Evolutionary conservation across 2,888 invertebrate genomes (phyloP), one percentile per base, ranked within the genome.

Genomic region (Nephrocerus scutellatus): DNA sequence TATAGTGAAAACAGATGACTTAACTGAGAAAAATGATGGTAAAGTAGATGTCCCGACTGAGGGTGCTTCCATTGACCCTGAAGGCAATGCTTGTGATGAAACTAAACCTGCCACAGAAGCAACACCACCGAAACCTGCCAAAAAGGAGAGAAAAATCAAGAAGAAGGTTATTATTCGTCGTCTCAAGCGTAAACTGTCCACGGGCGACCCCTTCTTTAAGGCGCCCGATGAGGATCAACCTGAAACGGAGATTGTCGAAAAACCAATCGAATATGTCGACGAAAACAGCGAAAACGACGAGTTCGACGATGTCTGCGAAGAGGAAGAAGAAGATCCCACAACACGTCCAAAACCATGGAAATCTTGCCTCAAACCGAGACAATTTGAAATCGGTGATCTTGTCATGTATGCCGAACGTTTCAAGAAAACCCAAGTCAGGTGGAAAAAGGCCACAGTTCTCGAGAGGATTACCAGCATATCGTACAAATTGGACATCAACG

Each of bases 401-500:
- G 61, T 67, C 3, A 49, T 66, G 43, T 67, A 64, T 35, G 66
- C 61, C 1, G 66, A 67, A 31, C 64, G 68, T 7, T 61, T 54
- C 28, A 57, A 54, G 13, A 66, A 65, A 48, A 64, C 62, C 0
- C 63, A 62, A 38, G 59, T 66, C 18, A 56, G 59, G 40, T 67
- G 66, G 66, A 62, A 60, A 15, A 58, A 59, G 33, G 66, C 60
- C 2, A 54, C 49, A 3, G 57, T 67, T 2, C 31, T 62, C 28
- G 66, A 67, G 35, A 57, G 59, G 30, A 67, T 67, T 21, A 66
- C 66, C 33, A 64, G 68, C 47, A 67, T 66, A 47, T 67, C 66
- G 4, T 67, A 67, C 29, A 60, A 60, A 39, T 48, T 67, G 13
- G 56, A 67, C 23, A 56, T 67, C 30, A 63, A 65, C 29, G 66